Base-by-base conservation (phyloP, 2,113 vertebrate species). In the Colinus virginianus region DNA sequence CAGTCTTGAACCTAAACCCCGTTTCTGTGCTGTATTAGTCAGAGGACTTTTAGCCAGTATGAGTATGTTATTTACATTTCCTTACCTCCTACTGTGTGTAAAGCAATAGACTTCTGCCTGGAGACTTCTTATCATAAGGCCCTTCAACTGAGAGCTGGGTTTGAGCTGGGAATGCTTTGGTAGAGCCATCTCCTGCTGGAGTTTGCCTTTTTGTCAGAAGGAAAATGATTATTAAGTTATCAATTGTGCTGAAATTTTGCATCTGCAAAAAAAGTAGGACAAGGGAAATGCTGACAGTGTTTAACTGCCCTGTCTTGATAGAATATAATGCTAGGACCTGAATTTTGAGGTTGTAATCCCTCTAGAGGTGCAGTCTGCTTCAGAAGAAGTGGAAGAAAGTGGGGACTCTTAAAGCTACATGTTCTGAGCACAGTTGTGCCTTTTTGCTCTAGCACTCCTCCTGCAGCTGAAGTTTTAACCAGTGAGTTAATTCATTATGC, bases 311-410 rank as follows among this genome's bases (percentile, higher is more conserved):
- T 72, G 20, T 72, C 30, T 84, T 68, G 86, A 84, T 71, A 38
- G 34, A 42, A 32, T 55, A 49, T 84, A 86, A 58, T 88, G 63
- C 75, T 81, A 76, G 69, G 81, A 76, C 84, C 75, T 69, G 81
- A 84, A 85, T 94, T 92, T 61, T 51, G 87, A 90, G 74, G 78
- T 81, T 94, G 71, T 78, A 79, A 78, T 90, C 78, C 84, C 84
- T 91, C 89, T 58, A 87, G 75, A 89, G 58, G 78, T 78, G 42
- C 25, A 34, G 46, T 51, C 74, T 30, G 36, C 87, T 92, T 53
- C 66, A 58, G 58, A 82, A 90, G 56, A 75, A 75, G 46, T 28
- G 15, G 5, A 66, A 69, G 20, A 84, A 53, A 51, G 25, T 51
- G 36, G 58, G 19, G 84, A 28, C 32, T 4, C 8, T 63, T 89